Evolutionary conservation across 1,140 invertebrate species (phyloP).

Genomic region (Sitobion miscanthi): DNA sequence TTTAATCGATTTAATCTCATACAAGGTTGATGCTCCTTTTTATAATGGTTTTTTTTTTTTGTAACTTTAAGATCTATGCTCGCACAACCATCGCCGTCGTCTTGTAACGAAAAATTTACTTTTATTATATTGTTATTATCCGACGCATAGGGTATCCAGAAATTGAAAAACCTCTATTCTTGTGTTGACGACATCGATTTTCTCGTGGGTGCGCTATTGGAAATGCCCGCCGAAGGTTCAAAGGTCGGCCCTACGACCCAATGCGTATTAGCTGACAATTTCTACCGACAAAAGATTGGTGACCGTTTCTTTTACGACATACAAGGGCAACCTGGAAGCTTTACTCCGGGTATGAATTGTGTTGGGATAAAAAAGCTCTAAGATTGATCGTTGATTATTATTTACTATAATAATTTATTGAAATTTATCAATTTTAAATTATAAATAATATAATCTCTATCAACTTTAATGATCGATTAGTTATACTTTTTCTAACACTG

Average conservation of each 20-base stretch:
- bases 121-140: not conserved
- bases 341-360: constrained; percentile 71
- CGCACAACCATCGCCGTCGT: too few relatives aligned
- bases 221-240: constrained; percentile 70
- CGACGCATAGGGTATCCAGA: constrained; percentile 62
- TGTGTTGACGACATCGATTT: constrained; percentile 81
- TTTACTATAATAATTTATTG: too few relatives aligned
- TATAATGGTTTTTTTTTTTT: too few relatives aligned
- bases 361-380: too few relatives aligned
- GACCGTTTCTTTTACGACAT: constrained; percentile 82
- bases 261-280: constrained; percentile 85
- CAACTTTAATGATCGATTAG: too few relatives aligned
- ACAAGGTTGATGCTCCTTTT: not conserved
- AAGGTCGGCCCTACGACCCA: constrained; percentile 83
- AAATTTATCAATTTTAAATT: too few relatives aligned
- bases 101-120: too few relatives aligned
- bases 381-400: too few relatives aligned
- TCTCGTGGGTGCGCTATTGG: constrained; percentile 79
- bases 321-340: constrained; percentile 73
- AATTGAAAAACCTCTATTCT: constrained; percentile 67
- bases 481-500: too few relatives aligned
- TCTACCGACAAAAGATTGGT: constrained; percentile 74
- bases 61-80: not conserved
- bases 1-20: constrained; percentile 57
- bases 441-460: too few relatives aligned